phyloP scores from a whole-genome alignment of 2,797 vertebrate genomes.

The Gouania willdenowi region DNA sequence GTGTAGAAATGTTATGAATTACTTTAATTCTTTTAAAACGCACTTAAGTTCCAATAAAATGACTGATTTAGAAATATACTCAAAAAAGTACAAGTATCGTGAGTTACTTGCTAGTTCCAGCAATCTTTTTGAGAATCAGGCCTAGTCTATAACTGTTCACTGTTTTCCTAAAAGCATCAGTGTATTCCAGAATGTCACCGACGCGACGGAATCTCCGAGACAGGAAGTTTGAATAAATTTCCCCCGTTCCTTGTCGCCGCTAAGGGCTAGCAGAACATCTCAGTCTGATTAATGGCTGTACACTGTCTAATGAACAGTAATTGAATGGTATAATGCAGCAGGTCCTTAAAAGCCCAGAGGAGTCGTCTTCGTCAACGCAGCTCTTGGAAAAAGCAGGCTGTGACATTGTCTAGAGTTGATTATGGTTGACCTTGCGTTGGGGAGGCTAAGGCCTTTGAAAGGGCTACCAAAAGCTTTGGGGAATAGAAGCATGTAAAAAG shows the following conservation, averaged over 20 bases:
- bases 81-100: no score
- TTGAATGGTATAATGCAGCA: conserved; percentile 76
- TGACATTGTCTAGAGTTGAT: conserved; percentile 73
- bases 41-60: no score
- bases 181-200: conserved; percentile 42
- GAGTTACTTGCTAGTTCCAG: no score
- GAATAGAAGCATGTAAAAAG: conserved; percentile 64
- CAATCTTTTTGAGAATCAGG: no score
- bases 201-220: no score
- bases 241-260: conserved; percentile 57
- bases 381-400: conserved; percentile 50
- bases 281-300: conserved; percentile 75
- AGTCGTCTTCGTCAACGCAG: conserved; percentile 43
- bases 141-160: no score
- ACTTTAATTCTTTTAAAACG: no score
- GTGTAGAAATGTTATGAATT: no score
- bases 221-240: conserved; percentile 61
- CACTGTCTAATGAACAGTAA: conserved; percentile 80
- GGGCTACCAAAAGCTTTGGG: conserved; percentile 59
- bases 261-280: conserved; percentile 70
- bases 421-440: conserved; percentile 76
- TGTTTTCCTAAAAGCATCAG: conserved; percentile 32
- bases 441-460: conserved; percentile 66
- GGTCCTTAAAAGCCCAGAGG: conserved; percentile 69
- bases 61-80: no score